Percentiles rank a stretch among this genome's conserved stretches.
Conservation (phyloP, 1,140 invertebrate species). For the Magallana ariakensis region DNA sequence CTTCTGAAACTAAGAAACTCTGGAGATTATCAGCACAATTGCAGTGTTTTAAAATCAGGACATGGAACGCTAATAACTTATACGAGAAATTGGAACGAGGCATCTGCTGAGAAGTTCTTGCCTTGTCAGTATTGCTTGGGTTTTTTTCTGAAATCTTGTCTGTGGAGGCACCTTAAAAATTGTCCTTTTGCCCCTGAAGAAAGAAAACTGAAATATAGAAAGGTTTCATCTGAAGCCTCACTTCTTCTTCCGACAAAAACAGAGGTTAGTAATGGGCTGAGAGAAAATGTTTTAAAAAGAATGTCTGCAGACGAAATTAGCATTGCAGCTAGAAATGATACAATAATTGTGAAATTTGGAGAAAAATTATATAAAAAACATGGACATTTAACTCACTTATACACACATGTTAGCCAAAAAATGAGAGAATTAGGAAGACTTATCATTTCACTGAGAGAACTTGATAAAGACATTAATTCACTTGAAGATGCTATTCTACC, state of each 20-base stretch:
- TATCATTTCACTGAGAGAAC: conserved; percentile 51
- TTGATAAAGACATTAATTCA: conserved; percentile 48
- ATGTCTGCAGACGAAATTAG: conserved; percentile 55
- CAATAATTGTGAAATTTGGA: conserved; percentile 49
- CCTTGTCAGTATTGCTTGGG: conserved; percentile 59
- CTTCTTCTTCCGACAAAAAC: conserved; percentile 49
- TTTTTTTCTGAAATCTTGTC: conserved; percentile 56
- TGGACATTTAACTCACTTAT: conserved; percentile 56
- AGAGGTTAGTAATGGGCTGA: conserved; percentile 49
- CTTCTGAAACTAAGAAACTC: conserved; percentile 53
- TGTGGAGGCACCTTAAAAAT: conserved; percentile 55
- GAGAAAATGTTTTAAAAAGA: conserved; percentile 51
- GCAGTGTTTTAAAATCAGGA: conserved; percentile 49
- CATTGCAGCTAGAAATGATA: conserved; percentile 56
- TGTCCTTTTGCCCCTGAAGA: conserved; percentile 53
- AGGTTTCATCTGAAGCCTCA: conserved; percentile 32
- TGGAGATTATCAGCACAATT: conserved; percentile 58
- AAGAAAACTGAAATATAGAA: conserved; percentile 17
- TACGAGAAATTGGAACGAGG: conserved; percentile 44
- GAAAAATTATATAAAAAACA: conserved; percentile 60
- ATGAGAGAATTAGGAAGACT: conserved; percentile 58
- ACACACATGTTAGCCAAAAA: conserved; percentile 54
- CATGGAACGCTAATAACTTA: conserved; percentile 51
- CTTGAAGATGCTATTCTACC: conserved; percentile 49
- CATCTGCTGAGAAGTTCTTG: conserved; percentile 41